Percentiles rank a stretch among this genome's conserved stretches.
phyloP scores from a whole-genome alignment of 64 coral and sea anemone species.

The Dendronephthya gigantea region DNA sequence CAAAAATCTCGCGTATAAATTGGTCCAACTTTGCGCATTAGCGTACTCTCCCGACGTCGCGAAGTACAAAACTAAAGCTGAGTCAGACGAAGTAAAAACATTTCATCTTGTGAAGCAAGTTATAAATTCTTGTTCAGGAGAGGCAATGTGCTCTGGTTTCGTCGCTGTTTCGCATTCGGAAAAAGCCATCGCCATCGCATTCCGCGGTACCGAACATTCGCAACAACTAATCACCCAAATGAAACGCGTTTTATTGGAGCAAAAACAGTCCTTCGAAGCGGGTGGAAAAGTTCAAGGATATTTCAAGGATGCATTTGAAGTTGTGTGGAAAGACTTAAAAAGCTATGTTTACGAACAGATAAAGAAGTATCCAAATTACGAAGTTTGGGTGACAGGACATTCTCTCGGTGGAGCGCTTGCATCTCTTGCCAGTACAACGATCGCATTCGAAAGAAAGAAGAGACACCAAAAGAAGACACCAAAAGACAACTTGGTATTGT shows the following conservation, averaged over 20 bases:
- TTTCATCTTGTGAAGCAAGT: slow-evolving; percentile 12
- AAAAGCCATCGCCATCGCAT: slow-evolving; percentile 21
- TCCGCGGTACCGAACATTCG: slow-evolving; percentile 24
- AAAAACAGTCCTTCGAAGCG: background rate
- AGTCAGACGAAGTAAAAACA: background rate
- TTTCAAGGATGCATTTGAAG: slow-evolving; percentile 12
- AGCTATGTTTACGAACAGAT: background rate
- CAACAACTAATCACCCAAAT: background rate
- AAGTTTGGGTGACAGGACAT: slow-evolving; percentile 47
- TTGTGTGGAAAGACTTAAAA: background rate
- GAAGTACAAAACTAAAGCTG: background rate
- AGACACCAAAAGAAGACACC: too few relatives aligned
- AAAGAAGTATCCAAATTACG: background rate
- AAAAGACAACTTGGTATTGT: slow-evolving; percentile 31
- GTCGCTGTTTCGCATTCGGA: slow-evolving; percentile 12
- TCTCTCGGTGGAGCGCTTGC: slow-evolving; percentile 51
- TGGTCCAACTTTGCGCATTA: background rate
- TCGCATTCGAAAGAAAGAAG: slow-evolving; percentile 31
- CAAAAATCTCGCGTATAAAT: background rate
- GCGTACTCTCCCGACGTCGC: background rate
- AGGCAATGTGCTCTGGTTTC: slow-evolving; percentile 29
- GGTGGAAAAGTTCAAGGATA: slow-evolving; percentile 28
- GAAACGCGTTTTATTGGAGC: background rate
- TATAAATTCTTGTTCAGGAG: slow-evolving; percentile 10
- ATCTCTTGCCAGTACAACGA: slow-evolving; percentile 43